Evolutionary conservation across 30 jellyfish, hydroid and myxozoan species (phyloP), one percentile per base, ranked within the genome.

Genomic region (Morbakka virulenta): DNA sequence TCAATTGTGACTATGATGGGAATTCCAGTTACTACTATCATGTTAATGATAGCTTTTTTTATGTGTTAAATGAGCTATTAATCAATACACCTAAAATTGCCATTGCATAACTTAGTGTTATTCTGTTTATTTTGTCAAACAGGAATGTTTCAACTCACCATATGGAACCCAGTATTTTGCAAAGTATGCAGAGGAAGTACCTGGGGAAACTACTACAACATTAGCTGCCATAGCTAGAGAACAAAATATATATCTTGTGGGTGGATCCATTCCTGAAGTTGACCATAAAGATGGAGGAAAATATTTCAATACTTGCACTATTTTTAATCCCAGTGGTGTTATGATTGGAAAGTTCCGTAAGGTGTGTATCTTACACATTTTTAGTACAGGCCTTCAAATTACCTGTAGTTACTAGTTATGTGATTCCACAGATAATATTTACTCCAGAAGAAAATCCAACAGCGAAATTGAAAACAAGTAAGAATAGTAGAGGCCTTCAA

Each of bases 221-320:
- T 73, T 89, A 31, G 63, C 95, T 22, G 22, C 50, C 22, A 21
- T 83, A 52, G 95, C 97, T 48, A 82, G 78, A 41, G 94, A 84
- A 23, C 71, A 48, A 13, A 36, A 90, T 29, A 62, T 89, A 28
- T 80, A 68, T 53, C 70, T 89, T 24, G 67, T 84, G 57, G 97
- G 97, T 25, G 97, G 97, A 17, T 89, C 97, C n/a, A 84, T 89
- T 47, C 95, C 96, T 26, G 97, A 89, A 84, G 27, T 71, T 29
- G 52, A 71, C 72, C 9, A 17, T 41, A 30, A 21, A 31, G 95
- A 72, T 2, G 31, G 74, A 71, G 97, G 82, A 4, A 82, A 89
- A 35, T 62, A 74, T 20, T 89, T 76, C 81, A 89, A 89, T 67
- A 89, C 97, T 2, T 62, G 94, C 3, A 52, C 93, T 1, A 84